Base-by-base conservation (phyloP, 2,888 invertebrate species). In the Anoncus sp. region DNA sequence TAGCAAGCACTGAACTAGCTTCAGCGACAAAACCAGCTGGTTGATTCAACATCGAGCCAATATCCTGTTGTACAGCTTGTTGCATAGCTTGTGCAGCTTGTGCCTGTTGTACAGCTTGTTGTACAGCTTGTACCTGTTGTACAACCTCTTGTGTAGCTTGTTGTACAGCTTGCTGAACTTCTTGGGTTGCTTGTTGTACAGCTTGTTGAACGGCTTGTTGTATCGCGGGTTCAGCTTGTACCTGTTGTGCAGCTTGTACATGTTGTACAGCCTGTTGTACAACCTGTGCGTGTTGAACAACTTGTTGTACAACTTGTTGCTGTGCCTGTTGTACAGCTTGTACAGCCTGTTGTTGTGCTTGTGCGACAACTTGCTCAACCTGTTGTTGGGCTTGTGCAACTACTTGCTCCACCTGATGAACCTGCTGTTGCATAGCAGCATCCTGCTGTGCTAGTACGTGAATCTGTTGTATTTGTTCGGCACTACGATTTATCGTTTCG, bases 31-130 rank as follows among this genome's bases (percentile, higher is more conserved):
- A 90, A 3, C 89, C 88, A 0, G 89, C 90, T 0, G 90, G 90
- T 45, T 90, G 90, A 51, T 85, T 90, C 14, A 91, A 75, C 87
- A 91, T 90, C 3, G 90, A 89, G 0, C 90, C 88, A 2, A 91
- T 91, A 57, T 91, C 91, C 74, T 91, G 90, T n/a, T 91, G 90
- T 1, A 91, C 91, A 0, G 90, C 91, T 16, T 91, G 90, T 38
- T 91, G 90, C 90, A 91, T 89, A 0, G 88, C 91, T 59, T 91
- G 91, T 0, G 90, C 91, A 1, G 90, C 91, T 75, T 91, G 91
- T 0, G 90, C 91, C 20, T 91, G 91, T 38, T 91, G 90, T 3
- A 90, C 90, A 0, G 91, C 91, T 60, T 90, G 90, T 51, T 90
- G 91, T 3, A 91, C 91, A 1, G 89, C 88, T 72, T 91, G 91